phyloP scores from a whole-genome alignment of 2,113 vertebrate genomes.

The Steatornis caripensis region DNA sequence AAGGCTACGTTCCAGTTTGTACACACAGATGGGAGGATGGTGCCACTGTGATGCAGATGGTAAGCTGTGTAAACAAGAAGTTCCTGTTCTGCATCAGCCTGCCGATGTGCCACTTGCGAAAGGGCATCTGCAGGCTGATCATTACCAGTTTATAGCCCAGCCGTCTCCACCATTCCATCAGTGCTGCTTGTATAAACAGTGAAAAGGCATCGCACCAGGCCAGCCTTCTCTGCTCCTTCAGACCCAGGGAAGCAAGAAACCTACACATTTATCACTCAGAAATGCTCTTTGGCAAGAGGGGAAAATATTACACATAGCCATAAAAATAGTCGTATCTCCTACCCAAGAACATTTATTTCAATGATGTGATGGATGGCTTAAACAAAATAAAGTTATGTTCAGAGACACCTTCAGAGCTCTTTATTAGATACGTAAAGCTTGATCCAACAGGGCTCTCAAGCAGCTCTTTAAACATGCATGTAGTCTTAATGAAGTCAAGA shows the following conservation, averaged over 20 bases:
- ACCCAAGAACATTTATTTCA: not conserved
- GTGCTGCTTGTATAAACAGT: constrained; percentile 33
- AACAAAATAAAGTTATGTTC: not conserved
- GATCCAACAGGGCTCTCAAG: not conserved
- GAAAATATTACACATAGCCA: not conserved
- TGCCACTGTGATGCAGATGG: constrained; percentile 26
- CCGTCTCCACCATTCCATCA: not conserved
- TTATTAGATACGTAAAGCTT: not conserved
- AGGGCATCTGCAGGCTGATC: constrained; percentile 1
- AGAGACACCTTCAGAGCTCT: not conserved
- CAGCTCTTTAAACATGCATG: not conserved
- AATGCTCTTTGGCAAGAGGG: not conserved
- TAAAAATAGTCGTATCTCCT: not conserved
- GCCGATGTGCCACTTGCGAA: not conserved
- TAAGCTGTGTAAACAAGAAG: constrained; percentile 52
- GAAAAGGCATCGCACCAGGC: not conserved
- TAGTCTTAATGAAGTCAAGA: not conserved
- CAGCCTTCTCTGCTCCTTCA: not conserved
- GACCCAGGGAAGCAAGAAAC: not conserved
- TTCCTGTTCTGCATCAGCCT: constrained; percentile 60
- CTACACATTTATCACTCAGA: not conserved
- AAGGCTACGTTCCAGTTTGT: not conserved
- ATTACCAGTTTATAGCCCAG: not conserved
- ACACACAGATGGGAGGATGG: not conserved
- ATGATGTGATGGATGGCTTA: not conserved